Evolutionary conservation across 2,113 vertebrate genomes (phyloP).

Genomic region (Parus major): DNA sequence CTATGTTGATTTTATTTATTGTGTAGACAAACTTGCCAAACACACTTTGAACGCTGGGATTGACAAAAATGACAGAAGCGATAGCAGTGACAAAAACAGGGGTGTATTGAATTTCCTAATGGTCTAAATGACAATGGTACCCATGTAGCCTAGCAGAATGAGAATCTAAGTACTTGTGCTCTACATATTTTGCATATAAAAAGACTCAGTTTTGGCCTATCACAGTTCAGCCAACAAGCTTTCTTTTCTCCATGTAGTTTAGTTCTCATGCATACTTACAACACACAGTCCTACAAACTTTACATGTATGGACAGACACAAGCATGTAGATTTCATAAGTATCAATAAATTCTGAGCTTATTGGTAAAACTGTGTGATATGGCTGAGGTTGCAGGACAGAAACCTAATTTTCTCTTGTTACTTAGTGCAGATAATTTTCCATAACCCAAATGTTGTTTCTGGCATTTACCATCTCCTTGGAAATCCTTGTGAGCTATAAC

Average conservation of each 20-base stretch:
- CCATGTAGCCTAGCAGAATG: background rate
- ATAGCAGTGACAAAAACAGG: background rate
- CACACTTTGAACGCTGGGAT: background rate
- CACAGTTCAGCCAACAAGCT: background rate
- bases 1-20: background rate
- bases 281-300: background rate
- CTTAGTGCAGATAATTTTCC: background rate
- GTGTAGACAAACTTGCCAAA: background rate
- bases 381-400: background rate
- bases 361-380: background rate
- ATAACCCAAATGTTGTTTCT: background rate
- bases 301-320: background rate
- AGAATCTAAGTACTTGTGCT: background rate
- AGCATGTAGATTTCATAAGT: background rate
- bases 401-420: background rate
- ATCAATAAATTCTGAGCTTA: background rate
- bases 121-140: background rate
- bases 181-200: background rate
- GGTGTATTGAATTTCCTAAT: background rate
- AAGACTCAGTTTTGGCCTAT: background rate
- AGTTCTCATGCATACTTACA: background rate
- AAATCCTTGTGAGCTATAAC: background rate
- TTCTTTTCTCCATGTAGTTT: background rate
- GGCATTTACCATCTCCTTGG: background rate
- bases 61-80: background rate